Evolutionary conservation across 2,797 vertebrate genomes (phyloP), one percentile per base, ranked within the genome.

Genomic region (Lindbergichthys nudifrons): DNA sequence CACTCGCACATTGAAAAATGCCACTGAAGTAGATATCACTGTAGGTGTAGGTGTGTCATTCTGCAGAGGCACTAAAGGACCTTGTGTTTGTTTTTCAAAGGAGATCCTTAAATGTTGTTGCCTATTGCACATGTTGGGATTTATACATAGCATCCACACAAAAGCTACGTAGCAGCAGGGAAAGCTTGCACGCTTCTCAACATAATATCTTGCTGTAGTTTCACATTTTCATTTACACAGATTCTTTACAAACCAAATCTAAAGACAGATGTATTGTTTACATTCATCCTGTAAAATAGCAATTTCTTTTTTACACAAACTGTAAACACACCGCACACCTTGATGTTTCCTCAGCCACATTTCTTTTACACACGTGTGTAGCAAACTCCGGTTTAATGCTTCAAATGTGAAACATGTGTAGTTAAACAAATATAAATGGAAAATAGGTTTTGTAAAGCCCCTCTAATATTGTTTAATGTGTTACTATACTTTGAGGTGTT

Each of bases 1-100:
- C 96, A 96, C 96, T 96, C 92, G 94, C 93, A 89, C 94, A 94
- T 66, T 79, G 60, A 86, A 80, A 69, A 78, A 79, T 74, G 75
- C 79, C 89, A 83, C 82, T 87, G 52, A 82, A 79, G 78, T 82
- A 84, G 57, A 82, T 52, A 75, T 58, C 92, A 95, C 94, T 95
- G 94, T 94, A 93, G 88, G 66, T 75, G 73, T 79, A 53, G 43
- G 73, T 80, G 75, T 74, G 50, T 68, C 61, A 63, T 75, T 73
- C 82, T 77, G 76, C 87, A 82, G 77, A 80, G 77, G 75, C 74
- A 79, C 75, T 65, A 53, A 85, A 93, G 91, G 94, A 94, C 75
- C 71, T 77, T 76, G 66, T 83, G 72, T 80, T 69, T 77, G 43
- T 79, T 85, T 83, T 82, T 77, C 60, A 67, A 41, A 69, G 26